Conservation (phyloP, 2,888 invertebrate species). For the Graphium colonna region DNA sequence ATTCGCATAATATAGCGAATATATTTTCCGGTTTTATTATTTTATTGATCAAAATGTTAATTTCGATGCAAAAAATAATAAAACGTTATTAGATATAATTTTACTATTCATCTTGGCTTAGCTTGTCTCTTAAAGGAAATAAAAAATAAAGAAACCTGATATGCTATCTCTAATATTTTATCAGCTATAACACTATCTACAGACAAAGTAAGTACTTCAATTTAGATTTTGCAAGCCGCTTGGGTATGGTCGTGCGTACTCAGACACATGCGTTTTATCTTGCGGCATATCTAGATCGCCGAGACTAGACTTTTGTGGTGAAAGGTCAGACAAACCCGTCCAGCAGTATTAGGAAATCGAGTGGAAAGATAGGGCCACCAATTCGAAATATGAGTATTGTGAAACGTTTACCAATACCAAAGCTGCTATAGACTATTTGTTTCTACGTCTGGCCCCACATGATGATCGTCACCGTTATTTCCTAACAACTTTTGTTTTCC, state of each 20-base stretch:
- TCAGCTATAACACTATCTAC: constrained; percentile 10
- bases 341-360: constrained; percentile 40
- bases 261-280: constrained; percentile 53
- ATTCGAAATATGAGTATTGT: constrained; percentile 26
- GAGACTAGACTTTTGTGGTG: constrained; percentile 58
- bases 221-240: constrained; percentile 29
- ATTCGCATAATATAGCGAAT: too few species aligned
- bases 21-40: too few species aligned
- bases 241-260: constrained; percentile 35
- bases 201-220: constrained; percentile 20
- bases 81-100: neutral
- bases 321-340: constrained; percentile 65
- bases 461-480: neutral
- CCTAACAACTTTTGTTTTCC: neutral
- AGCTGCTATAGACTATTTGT: neutral
- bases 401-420: constrained; percentile 18
- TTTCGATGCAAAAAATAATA: too few species aligned
- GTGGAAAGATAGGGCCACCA: constrained; percentile 30
- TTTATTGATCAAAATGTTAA: too few species aligned
- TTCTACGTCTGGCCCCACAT: neutral
- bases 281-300: constrained; percentile 60
- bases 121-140: neutral
- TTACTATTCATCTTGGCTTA: too few species aligned
- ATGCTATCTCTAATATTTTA: constrained; percentile 11
- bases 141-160: constrained; percentile 1